Conservation (phyloP, 2,888 invertebrate genomes). For the Hylaea fasciaria region DNA sequence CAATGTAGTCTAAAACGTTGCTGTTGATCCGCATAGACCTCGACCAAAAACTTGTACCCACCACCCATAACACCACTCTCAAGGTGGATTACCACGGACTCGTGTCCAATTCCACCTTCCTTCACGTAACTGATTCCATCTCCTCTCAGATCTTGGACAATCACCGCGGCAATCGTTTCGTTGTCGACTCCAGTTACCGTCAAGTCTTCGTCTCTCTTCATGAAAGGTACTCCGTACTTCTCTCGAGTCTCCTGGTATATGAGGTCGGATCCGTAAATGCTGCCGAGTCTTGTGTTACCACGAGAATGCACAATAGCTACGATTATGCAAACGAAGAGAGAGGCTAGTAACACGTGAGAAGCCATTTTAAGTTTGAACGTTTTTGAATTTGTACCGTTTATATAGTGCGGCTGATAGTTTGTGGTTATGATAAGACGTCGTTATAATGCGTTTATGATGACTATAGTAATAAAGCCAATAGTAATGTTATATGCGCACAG, state of each 20-base stretch:
- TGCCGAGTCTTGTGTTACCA: not conserved
- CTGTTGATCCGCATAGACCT: constrained; percentile 44
- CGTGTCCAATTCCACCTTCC: constrained; percentile 48
- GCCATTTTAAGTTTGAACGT: not conserved
- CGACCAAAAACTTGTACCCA: constrained; percentile 51
- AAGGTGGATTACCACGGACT: constrained; percentile 47
- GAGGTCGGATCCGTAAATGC: constrained; percentile 32
- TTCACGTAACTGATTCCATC: constrained; percentile 46
- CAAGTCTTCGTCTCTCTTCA: constrained; percentile 43
- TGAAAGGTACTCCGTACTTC: constrained; percentile 41
- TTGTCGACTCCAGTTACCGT: constrained; percentile 25
- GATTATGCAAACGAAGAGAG: not conserved
- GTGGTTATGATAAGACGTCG: not conserved
- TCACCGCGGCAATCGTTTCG: constrained; percentile 15
- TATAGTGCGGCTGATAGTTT: not conserved
- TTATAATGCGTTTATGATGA: not conserved
- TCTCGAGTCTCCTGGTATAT: constrained; percentile 47
- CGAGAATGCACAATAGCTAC: not conserved
- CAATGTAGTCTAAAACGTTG: no score
- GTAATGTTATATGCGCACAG: no score
- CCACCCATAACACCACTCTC: constrained; percentile 40
- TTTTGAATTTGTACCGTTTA: not conserved
- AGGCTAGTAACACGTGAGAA: not conserved
- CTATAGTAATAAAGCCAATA: not conserved
- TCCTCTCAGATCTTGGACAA: constrained; percentile 48